Conservation (phyloP, 2,113 vertebrate species). For the Solenodon paradoxus region DNA sequence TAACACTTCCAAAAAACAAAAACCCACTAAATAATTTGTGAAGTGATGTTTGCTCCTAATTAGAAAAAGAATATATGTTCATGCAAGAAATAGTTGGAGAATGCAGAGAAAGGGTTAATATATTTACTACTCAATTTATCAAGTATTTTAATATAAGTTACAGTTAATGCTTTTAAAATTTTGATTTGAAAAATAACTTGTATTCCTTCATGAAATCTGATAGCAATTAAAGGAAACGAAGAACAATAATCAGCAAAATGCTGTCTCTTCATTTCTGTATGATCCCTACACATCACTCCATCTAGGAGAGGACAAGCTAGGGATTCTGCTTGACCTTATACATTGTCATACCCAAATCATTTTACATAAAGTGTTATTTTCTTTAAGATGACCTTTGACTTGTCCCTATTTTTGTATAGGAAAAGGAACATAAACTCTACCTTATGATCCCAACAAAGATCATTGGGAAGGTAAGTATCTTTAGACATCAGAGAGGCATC, state of each 20-base stretch:
- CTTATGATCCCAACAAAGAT: not conserved
- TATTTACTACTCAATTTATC: not conserved
- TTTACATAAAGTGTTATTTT: conserved; percentile 53
- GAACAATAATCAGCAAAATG: conserved; percentile 56
- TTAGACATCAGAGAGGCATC: not conserved
- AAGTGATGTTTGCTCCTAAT: not conserved
- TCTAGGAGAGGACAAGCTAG: conserved; percentile 43
- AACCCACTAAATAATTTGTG: not conserved
- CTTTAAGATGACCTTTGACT: conserved; percentile 65
- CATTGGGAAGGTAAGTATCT: not conserved
- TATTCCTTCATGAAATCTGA: conserved; percentile 51
- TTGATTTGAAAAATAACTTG: conserved; percentile 58
- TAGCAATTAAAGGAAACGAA: conserved; percentile 13
- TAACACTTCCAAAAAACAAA: not conserved
- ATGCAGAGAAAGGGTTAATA: not conserved
- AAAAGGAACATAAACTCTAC: not conserved
- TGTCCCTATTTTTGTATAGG: not conserved
- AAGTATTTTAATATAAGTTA: conserved; percentile 15
- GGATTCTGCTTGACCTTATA: conserved; percentile 65
- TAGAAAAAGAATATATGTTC: not conserved
- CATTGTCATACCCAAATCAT: conserved; percentile 63
- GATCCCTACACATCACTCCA: conserved; percentile 45
- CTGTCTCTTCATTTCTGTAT: conserved; percentile 44
- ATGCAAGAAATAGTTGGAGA: not conserved
- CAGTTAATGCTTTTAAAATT: conserved; percentile 49